Conservation (phyloP, 2,113 vertebrate genomes). For the Notothenia rossii region DNA sequence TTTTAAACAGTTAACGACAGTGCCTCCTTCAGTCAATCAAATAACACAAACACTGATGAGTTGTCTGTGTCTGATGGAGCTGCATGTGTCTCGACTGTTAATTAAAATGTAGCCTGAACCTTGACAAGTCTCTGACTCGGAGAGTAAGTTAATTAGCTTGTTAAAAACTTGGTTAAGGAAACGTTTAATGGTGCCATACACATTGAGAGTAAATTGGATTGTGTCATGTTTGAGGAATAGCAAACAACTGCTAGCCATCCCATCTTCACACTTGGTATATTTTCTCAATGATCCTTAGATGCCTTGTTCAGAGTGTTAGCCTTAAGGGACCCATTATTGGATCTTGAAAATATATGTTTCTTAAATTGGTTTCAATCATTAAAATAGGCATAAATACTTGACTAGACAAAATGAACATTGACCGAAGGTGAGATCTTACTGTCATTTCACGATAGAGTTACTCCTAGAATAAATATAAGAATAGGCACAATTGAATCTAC, state of each 20-base stretch:
- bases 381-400: neutral
- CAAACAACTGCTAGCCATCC: neutral
- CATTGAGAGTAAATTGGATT: conserved; percentile 10
- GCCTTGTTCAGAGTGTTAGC: neutral
- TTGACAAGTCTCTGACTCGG: conserved; percentile 53
- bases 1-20: conserved; percentile 21
- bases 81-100: conserved; percentile 48
- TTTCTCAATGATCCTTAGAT: neutral
- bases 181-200: conserved; percentile 28
- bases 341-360: neutral
- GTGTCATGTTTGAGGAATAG: conserved; percentile 14
- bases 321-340: neutral
- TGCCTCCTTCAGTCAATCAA: conserved; percentile 45
- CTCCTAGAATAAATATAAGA: neutral
- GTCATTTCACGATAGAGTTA: neutral
- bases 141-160: conserved; percentile 58
- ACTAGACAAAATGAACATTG: neutral
- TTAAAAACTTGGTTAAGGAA: conserved; percentile 47
- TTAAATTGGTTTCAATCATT: neutral
- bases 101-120: conserved; percentile 60
- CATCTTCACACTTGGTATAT: neutral
- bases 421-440: neutral
- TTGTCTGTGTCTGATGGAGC: conserved; percentile 46
- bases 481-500: neutral
- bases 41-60: conserved; percentile 42